Conservation (phyloP, 2,797 vertebrate species). For the Balearica regulorum region DNA sequence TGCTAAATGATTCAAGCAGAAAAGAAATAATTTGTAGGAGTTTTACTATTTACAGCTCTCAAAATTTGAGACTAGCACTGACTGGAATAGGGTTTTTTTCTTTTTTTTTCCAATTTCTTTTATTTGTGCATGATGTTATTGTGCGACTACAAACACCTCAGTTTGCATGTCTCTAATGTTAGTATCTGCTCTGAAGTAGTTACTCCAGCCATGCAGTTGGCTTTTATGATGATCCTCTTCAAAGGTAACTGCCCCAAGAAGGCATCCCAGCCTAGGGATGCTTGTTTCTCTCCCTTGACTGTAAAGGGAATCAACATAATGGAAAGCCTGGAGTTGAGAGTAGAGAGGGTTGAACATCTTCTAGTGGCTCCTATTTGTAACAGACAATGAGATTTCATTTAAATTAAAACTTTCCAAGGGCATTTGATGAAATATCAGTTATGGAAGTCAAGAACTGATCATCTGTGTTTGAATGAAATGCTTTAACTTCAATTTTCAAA, state of each 20-base stretch:
- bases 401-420: neutral
- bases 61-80: neutral
- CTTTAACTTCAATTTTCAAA: neutral
- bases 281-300: neutral
- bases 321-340: neutral
- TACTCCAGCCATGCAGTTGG: neutral
- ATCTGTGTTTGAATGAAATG: neutral
- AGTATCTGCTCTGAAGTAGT: neutral
- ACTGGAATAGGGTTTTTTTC: too few relatives aligned
- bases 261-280: neutral
- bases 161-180: neutral
- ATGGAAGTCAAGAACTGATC: neutral
- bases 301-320: neutral
- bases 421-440: neutral
- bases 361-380: neutral
- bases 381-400: neutral
- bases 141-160: neutral
- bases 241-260: neutral
- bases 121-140: neutral
- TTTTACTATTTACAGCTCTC: neutral
- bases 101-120: too few relatives aligned
- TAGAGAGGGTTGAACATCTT: neutral
- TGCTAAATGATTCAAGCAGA: neutral
- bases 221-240: neutral
- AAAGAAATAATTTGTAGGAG: neutral